phyloP scores from a whole-genome alignment of 2,888 invertebrate species.

The Eulithis prunata region DNA sequence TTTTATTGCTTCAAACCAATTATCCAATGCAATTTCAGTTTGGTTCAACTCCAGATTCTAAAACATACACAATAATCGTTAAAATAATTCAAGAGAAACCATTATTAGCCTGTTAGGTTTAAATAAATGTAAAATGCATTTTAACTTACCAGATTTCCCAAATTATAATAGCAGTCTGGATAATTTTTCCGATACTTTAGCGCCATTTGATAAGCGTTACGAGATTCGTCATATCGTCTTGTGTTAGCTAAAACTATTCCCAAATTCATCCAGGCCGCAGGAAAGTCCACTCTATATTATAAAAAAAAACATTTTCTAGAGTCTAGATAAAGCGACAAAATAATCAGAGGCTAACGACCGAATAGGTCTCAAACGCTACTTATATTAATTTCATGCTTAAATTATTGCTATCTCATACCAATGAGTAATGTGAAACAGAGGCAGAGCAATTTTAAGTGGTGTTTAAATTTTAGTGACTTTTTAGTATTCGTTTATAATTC shows the following conservation, averaged over 20 bases:
- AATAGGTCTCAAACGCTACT: no score
- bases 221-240: slow-evolving; percentile 88
- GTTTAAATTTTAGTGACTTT: no score
- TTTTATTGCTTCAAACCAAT: slow-evolving; percentile 93
- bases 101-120: no score
- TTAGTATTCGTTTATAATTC: no score
- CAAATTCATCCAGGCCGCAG: slow-evolving; percentile 99
- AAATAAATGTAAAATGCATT: no score
- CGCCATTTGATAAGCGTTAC: slow-evolving; percentile 91
- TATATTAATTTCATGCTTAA: no score
- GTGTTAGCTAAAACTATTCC: slow-evolving; percentile 94
- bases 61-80: background rate
- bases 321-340: no score
- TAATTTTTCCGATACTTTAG: slow-evolving; percentile 90
- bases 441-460: no score
- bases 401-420: no score
- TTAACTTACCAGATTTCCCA: slow-evolving; percentile 93
- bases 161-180: slow-evolving; percentile 97
- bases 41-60: slow-evolving; percentile 92
- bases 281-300: slow-evolving; percentile 89
- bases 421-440: no score
- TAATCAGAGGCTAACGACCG: no score
- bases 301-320: background rate
- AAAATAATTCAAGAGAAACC: background rate
- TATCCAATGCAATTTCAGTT: slow-evolving; percentile 89